A percentile compares a stretch with the other conserved stretches of the same genome.
These are phyloP conservation scores for Drosophila ogumai DNA, from an alignment of 1,140 invertebrate genomes.

Conservation along the genomic window DNA sequence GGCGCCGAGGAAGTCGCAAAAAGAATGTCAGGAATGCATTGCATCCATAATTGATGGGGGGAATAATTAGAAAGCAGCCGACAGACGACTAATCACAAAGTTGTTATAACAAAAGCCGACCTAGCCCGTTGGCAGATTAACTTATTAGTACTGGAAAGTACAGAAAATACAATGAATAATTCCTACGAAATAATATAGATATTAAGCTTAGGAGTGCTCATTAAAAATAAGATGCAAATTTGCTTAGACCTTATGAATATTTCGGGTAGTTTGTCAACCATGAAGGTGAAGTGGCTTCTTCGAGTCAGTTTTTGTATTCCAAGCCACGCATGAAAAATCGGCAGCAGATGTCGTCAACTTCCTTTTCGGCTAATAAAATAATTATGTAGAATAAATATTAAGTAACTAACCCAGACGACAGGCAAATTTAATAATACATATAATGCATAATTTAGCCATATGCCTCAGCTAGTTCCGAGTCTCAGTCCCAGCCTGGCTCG, in stretches of 20 bases:
- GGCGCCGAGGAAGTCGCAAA: slow-evolving; percentile 26
- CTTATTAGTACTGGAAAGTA: slow-evolving; percentile 26
- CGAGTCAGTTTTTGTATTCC: slow-evolving; percentile 42
- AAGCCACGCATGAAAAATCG: slow-evolving; percentile 78
- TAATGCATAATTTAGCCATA: slow-evolving; percentile 72
- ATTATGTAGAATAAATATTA: slow-evolving; percentile 83
- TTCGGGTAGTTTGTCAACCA: slow-evolving; percentile 66
- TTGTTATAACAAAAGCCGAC: slow-evolving; percentile 45
- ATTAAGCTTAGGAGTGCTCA: slow-evolving; percentile 62
- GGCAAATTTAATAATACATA: slow-evolving; percentile 71
- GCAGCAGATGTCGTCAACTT: slow-evolving; percentile 77
- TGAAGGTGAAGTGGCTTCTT: slow-evolving; percentile 66
- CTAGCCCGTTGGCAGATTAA: slow-evolving; percentile 24
- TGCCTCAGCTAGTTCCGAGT: slow-evolving; percentile 32
- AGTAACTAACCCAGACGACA: slow-evolving; percentile 55
- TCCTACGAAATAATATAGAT: slow-evolving; percentile 60
- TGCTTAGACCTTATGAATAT: slow-evolving; percentile 21
- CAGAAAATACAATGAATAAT: slow-evolving; percentile 7
- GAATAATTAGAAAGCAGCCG: slow-evolving; percentile 34
- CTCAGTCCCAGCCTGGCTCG: slow-evolving; percentile 16
- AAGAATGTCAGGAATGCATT: slow-evolving; percentile 34
- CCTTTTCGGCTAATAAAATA: slow-evolving; percentile 72
- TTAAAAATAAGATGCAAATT: slow-evolving; percentile 47
- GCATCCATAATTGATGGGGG: slow-evolving; percentile 24
- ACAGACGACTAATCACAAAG: slow-evolving; percentile 47